phyloP scores from a whole-genome alignment of 2,888 invertebrate species.

The Zygothrica quintamaculata region DNA sequence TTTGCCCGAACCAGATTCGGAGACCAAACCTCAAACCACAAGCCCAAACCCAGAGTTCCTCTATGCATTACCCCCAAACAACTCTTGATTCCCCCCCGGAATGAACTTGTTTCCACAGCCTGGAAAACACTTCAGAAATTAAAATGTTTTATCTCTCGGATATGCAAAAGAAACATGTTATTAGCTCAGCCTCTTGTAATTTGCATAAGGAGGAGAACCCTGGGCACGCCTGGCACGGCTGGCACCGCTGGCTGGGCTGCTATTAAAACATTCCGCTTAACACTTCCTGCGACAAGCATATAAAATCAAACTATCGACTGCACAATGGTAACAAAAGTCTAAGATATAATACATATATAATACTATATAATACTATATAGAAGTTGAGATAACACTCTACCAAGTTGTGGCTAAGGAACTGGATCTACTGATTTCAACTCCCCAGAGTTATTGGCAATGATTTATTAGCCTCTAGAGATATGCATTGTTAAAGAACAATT shows the following conservation, averaged over 20 bases:
- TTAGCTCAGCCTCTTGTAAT: constrained; percentile 72
- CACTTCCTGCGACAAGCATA: constrained; percentile 77
- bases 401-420: constrained; percentile 3
- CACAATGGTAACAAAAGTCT: constrained; percentile 43
- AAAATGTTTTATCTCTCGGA: constrained; percentile 69
- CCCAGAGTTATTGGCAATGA: constrained; percentile 14
- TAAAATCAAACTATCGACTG: constrained; percentile 28
- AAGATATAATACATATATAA: constrained; percentile 21
- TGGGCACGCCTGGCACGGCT: constrained; percentile 40
- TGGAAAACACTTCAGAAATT: constrained; percentile 61
- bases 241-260: constrained; percentile 39
- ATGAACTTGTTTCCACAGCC: constrained; percentile 36
- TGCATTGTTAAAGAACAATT: neutral
- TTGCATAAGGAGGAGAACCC: constrained; percentile 64
- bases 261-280: constrained; percentile 80
- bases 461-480: constrained; percentile 24
- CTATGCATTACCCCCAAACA: neutral
- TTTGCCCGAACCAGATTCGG: constrained; percentile 34
- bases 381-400: constrained; percentile 29
- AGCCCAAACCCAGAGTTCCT: neutral
- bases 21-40: neutral
- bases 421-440: neutral
- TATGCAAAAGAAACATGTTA: constrained; percentile 70
- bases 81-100: neutral
- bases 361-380: constrained; percentile 23